Percentiles rank a stretch among this genome's conserved stretches.
These are phyloP conservation scores for Halichoeres trimaculatus DNA, from an alignment of 2,113 vertebrate species.

Conservation along the genomic window DNA sequence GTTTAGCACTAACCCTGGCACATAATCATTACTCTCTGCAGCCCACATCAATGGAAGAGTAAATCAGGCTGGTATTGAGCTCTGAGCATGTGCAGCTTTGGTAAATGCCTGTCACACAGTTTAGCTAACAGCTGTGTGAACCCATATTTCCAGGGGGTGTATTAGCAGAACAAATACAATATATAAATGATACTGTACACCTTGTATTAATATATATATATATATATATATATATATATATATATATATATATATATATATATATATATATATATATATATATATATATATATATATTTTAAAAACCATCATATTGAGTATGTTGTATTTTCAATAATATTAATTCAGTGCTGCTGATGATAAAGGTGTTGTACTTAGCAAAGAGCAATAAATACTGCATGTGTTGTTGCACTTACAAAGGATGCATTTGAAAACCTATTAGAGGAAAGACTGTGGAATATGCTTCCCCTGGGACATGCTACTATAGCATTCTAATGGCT, in stretches of 20 bases:
- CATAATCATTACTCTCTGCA: slow-evolving; percentile 81
- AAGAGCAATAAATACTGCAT: slow-evolving; percentile 72
- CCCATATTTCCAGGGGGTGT: neutral
- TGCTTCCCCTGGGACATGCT: slow-evolving; percentile 63
- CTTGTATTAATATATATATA: neutral
- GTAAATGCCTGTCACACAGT: slow-evolving; percentile 44
- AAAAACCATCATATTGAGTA: slow-evolving; percentile 5
- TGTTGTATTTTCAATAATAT: slow-evolving; percentile 17
- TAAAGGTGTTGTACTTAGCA: slow-evolving; percentile 62
- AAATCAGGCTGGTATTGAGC: slow-evolving; percentile 79
- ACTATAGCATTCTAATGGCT: slow-evolving; percentile 75
- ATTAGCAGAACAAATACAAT: slow-evolving; percentile 3
- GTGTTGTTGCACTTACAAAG: slow-evolving; percentile 75
- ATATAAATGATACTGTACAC: slow-evolving; percentile 5
- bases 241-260: too few species aligned
- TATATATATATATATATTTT: too few species aligned
- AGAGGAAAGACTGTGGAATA: slow-evolving; percentile 71
- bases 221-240: too few species aligned
- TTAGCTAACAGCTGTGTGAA: slow-evolving; percentile 29
- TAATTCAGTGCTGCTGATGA: slow-evolving; percentile 16
- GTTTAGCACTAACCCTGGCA: slow-evolving; percentile 78
- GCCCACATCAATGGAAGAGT: slow-evolving; percentile 74
- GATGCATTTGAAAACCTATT: slow-evolving; percentile 80
- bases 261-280: too few species aligned
- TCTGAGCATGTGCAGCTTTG: slow-evolving; percentile 62